These are phyloP conservation scores for Sturnira hondurensis DNA, from an alignment of 2,113 vertebrate genomes.

Conservation along the genomic window DNA sequence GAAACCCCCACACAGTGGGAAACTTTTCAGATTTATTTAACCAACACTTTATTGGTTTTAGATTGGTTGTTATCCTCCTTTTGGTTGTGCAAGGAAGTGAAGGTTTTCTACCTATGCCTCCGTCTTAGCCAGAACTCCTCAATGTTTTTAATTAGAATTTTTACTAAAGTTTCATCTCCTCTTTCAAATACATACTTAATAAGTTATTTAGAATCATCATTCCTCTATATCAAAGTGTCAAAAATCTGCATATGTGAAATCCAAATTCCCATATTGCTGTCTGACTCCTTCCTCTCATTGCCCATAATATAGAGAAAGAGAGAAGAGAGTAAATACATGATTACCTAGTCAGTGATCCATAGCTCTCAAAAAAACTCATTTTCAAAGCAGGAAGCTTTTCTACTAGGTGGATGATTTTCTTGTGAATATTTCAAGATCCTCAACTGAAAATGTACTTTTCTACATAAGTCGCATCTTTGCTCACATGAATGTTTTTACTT, in stretches of 20 bases:
- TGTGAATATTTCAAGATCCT: not conserved
- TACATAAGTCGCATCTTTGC: not conserved
- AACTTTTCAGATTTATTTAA: not conserved
- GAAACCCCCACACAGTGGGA: not conserved
- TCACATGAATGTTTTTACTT: not conserved
- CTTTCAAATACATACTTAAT: not conserved
- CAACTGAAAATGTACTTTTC: not conserved
- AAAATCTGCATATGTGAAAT: conserved; percentile 14
- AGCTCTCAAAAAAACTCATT: not conserved
- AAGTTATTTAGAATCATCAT: conserved; percentile 30
- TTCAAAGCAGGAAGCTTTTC: conserved; percentile 7
- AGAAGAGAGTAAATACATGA: not conserved
- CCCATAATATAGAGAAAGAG: not conserved
- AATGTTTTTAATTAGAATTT: not conserved
- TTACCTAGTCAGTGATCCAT: not conserved
- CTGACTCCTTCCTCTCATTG: not conserved
- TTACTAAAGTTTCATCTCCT: conserved; percentile 28
- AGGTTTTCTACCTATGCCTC: too few species aligned
- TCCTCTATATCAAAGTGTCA: not conserved
- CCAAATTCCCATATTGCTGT: not conserved
- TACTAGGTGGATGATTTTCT: not conserved
- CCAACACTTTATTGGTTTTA: too few species aligned
- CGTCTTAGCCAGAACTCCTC: too few species aligned
- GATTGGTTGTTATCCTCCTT: too few species aligned
- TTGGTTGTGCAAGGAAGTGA: too few species aligned